These are phyloP conservation scores for Hymenopus coronatus DNA, from an alignment of 2,888 invertebrate genomes.

Conservation along the genomic window DNA sequence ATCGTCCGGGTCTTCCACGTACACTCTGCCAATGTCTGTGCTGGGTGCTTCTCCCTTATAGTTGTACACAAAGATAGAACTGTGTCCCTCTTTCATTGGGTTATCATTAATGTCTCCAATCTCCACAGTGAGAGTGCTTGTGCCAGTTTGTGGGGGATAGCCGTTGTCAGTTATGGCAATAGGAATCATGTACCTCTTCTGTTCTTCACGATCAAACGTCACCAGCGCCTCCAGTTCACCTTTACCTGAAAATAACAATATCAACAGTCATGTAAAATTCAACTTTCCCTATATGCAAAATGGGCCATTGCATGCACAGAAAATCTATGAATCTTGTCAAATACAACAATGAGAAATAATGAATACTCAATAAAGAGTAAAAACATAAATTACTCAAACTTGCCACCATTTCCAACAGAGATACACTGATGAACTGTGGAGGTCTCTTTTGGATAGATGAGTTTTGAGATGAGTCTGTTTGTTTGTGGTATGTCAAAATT, in stretches of 20 bases:
- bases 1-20: conserved; percentile 92
- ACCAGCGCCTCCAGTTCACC: conserved; percentile 69
- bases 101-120: conserved; percentile 96
- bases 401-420: too few species aligned
- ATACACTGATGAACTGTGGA: too few species aligned
- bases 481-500: too few species aligned
- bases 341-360: too few species aligned
- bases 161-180: conserved; percentile 89
- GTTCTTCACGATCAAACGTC: conserved; percentile 80
- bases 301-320: too few species aligned
- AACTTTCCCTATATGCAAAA: too few species aligned
- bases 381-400: too few species aligned
- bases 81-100: conserved; percentile 80
- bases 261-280: too few species aligned
- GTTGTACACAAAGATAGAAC: conserved; percentile 91
- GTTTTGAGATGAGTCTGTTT: too few species aligned
- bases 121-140: conserved; percentile 80
- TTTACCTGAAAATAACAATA: conserved; percentile 41
- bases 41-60: conserved; percentile 82
- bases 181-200: conserved; percentile 84
- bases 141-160: conserved; percentile 66
- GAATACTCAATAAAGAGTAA: too few species aligned
- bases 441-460: too few species aligned
- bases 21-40: conserved; percentile 86
- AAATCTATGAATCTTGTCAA: too few species aligned